These are phyloP conservation scores for Sycophaga agraensis DNA, from an alignment of 1,140 invertebrate species.

Conservation along the genomic window DNA sequence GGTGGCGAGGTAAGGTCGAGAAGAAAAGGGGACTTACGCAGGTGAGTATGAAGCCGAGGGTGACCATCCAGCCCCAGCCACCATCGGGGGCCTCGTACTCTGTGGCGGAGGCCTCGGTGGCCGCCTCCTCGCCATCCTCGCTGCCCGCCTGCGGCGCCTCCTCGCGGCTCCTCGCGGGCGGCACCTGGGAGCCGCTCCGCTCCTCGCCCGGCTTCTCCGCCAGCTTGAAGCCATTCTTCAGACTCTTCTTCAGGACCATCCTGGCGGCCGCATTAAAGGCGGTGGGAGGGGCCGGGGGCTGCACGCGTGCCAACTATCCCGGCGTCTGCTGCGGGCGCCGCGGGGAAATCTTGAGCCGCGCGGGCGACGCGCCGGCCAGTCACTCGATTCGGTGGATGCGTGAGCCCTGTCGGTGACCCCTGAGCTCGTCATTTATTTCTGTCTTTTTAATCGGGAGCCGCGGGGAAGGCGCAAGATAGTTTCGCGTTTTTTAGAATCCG, in stretches of 20 bases:
- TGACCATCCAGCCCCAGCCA: conserved; percentile 63
- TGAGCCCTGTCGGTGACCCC: too few relatives aligned
- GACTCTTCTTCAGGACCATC: conserved; percentile 28
- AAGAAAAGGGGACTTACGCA: conserved; percentile 48
- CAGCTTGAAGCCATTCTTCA: conserved; percentile 21
- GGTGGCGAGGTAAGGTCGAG: too few relatives aligned
- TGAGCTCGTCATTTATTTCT: too few relatives aligned
- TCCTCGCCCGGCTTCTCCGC: background rate
- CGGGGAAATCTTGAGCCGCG: background rate
- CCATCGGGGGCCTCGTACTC: conserved; percentile 59
- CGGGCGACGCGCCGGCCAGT: background rate
- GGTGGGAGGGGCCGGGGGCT: background rate
- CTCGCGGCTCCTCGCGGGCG: background rate
- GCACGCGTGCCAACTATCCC: too few relatives aligned
- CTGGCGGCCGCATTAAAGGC: conserved; percentile 7
- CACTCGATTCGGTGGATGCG: background rate
- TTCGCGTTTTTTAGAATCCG: too few relatives aligned
- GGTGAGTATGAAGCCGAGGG: conserved; percentile 55
- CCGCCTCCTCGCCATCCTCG: conserved; percentile 25
- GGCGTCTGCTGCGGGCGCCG: background rate
- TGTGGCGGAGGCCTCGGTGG: conserved; percentile 25
- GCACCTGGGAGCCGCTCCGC: background rate
- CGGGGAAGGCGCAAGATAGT: too few relatives aligned
- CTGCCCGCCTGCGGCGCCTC: background rate
- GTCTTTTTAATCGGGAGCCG: too few relatives aligned